Percentiles rank a stretch among this genome's conserved stretches.
Conservation (phyloP, 2,888 invertebrate genomes). For the Heliconius aoede region DNA sequence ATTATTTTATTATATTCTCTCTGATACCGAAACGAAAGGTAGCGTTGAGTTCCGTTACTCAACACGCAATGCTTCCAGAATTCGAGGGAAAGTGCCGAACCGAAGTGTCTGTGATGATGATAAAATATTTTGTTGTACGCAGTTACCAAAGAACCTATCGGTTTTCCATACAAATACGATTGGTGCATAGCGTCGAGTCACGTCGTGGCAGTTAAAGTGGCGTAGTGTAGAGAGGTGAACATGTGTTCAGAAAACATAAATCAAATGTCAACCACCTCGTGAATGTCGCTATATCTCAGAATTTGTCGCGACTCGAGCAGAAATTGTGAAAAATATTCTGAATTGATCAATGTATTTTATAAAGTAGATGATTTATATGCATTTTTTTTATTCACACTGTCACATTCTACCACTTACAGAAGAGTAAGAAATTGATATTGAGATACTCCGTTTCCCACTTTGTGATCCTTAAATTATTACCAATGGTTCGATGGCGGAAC, state of each 20-base stretch:
- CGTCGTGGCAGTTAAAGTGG: background rate
- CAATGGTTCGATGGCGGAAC: too few relatives aligned
- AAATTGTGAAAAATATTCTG: constrained; percentile 18
- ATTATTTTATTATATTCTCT: too few relatives aligned
- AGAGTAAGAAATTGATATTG: background rate
- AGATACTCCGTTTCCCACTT: background rate
- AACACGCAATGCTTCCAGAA: too few relatives aligned
- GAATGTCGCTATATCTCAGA: constrained; percentile 44
- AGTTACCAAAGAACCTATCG: background rate
- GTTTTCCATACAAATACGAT: background rate
- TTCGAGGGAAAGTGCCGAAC: too few relatives aligned
- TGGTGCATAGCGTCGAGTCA: background rate
- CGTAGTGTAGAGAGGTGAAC: background rate
- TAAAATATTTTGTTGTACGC: background rate
- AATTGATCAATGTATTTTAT: background rate
- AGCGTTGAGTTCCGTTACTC: too few relatives aligned
- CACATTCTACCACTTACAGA: background rate
- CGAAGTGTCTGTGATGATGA: too few relatives aligned
- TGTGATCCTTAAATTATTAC: too few relatives aligned
- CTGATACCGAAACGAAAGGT: too few relatives aligned
- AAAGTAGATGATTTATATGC: background rate
- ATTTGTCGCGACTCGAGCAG: constrained; percentile 42
- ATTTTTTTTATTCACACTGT: background rate
- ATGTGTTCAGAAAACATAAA: constrained; percentile 37
- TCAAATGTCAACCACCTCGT: constrained; percentile 44